phyloP scores from a whole-genome alignment of 2,113 vertebrate genomes.

The Tragulus kanchil region DNA sequence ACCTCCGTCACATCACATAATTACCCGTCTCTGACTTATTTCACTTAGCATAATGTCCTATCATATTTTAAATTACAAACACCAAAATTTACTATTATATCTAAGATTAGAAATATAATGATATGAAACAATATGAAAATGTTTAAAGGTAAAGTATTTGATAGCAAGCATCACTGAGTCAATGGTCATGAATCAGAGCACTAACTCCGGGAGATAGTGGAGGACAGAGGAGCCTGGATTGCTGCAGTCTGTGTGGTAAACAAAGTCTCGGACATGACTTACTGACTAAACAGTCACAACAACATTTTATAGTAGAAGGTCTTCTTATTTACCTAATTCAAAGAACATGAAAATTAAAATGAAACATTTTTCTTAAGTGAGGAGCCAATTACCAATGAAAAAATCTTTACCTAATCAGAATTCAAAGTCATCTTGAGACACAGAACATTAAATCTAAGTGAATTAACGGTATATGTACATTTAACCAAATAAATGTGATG shows the following conservation, averaged over 20 bases:
- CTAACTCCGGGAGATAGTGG: not conserved
- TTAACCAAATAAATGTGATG: conserved; percentile 22
- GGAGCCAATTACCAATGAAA: conserved; percentile 18
- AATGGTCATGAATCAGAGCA: not conserved
- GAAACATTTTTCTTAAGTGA: not conserved
- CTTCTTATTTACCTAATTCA: not conserved
- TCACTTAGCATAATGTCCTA: not conserved
- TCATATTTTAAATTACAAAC: not conserved
- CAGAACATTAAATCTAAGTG: conserved; percentile 1
- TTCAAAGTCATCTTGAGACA: conserved; percentile 41
- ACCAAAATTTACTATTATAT: not conserved
- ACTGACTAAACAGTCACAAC: not conserved
- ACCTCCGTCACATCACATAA: not conserved
- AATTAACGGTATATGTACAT: conserved; percentile 8
- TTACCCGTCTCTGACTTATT: not conserved
- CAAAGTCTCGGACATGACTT: not conserved
- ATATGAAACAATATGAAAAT: not conserved
- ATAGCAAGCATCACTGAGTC: not conserved
- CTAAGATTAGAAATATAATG: not conserved
- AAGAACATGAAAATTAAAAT: conserved; percentile 16
- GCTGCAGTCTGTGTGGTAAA: not conserved
- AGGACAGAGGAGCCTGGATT: not conserved
- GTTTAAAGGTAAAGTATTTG: not conserved
- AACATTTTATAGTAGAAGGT: not conserved
- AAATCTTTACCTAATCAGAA: conserved; percentile 23